phyloP scores from a whole-genome alignment of 2,113 vertebrate genomes.

The Hypocryptadius cinnamomeus region DNA sequence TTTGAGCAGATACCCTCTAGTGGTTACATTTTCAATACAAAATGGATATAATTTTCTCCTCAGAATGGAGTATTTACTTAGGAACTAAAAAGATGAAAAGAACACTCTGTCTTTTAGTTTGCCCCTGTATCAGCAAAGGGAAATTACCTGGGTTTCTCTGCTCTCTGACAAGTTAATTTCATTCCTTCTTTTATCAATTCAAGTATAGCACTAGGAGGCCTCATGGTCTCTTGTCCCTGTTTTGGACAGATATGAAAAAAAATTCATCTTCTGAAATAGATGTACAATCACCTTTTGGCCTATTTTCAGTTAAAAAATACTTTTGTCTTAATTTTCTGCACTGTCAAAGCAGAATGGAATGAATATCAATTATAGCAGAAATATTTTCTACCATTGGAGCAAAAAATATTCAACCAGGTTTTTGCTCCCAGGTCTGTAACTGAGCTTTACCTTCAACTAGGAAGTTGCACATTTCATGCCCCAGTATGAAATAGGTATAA shows the following conservation, averaged over 20 bases:
- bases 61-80: conserved; percentile 15
- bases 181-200: conserved; percentile 7
- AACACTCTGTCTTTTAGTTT: not conserved
- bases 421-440: not conserved
- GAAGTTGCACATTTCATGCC: not conserved
- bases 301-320: not conserved
- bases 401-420: not conserved
- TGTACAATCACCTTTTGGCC: not conserved
- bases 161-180: not conserved
- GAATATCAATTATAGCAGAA: conserved; percentile 34
- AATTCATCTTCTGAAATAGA: conserved; percentile 18
- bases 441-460: not conserved
- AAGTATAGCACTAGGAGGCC: not conserved
- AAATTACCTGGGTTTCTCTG: not conserved
- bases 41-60: not conserved
- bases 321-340: not conserved
- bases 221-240: not conserved
- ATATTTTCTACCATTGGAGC: not conserved
- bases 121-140: not conserved
- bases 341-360: not conserved
- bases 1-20: conserved; percentile 58
- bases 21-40: conserved; percentile 43
- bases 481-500: not conserved
- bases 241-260: conserved; percentile 24
- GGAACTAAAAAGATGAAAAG: not conserved